These are phyloP conservation scores for Onychostoma macrolepis DNA, from an alignment of 2,113 vertebrate species.

Conservation along the genomic window DNA sequence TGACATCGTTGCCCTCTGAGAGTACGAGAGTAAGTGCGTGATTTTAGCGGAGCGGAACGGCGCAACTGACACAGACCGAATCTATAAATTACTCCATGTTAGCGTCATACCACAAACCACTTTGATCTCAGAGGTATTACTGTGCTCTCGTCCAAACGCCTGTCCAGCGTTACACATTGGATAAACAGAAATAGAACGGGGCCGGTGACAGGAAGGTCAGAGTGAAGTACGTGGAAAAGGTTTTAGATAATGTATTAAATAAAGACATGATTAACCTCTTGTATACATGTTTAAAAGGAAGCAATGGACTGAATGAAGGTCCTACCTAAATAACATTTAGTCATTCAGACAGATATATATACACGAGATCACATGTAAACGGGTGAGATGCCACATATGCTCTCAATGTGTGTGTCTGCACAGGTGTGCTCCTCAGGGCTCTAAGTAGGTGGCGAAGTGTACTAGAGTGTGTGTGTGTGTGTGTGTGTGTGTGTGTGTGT, in stretches of 20 bases:
- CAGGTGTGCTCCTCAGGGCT: slow-evolving; percentile 30
- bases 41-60: slow-evolving; percentile 31
- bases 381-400: slow-evolving; percentile 1
- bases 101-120: slow-evolving; percentile 55
- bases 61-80: slow-evolving; percentile 47
- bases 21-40: slow-evolving; percentile 45
- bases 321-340: not conserved
- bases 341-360: slow-evolving; percentile 6
- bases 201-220: slow-evolving; percentile 56
- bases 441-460: slow-evolving; percentile 60
- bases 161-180: slow-evolving; percentile 39
- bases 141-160: slow-evolving; percentile 46
- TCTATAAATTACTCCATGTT: slow-evolving; percentile 65
- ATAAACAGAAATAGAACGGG: slow-evolving; percentile 59
- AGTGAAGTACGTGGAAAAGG: slow-evolving; percentile 31
- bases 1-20: slow-evolving; percentile 55
- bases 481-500: slow-evolving; percentile 41
- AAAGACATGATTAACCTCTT: slow-evolving; percentile 1
- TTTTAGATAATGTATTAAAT: slow-evolving; percentile 38
- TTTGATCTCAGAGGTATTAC: slow-evolving; percentile 59
- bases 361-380: not conserved
- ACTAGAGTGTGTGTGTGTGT: slow-evolving; percentile 21
- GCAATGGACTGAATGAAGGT: not conserved
- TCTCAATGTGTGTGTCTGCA: slow-evolving; percentile 13
- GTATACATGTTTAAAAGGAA: not conserved